Base-by-base conservation (phyloP, 2,113 vertebrate species). In the Entelurus aequoreus region DNA sequence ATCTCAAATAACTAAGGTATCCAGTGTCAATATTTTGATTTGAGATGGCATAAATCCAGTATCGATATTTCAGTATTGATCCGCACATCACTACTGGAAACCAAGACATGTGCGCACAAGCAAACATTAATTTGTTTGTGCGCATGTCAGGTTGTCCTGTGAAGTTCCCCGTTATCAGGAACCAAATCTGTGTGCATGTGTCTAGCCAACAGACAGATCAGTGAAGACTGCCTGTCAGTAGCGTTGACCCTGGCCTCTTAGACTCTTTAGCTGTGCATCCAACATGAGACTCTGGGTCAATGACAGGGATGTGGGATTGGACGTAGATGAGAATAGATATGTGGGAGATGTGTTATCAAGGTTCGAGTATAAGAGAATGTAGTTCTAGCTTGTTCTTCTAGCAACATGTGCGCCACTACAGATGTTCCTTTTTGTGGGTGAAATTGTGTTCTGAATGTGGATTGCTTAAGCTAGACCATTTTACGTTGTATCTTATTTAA, bases 211-310 rank as follows among this genome's bases (percentile, higher is more conserved):
- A 92, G 78, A 68, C 68, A 91, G 92, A 91, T 94, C 92, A 93
- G 80, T 56, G 91, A 92, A 91, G 92, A 92, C 90, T 92, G 90
- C 87, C 86, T 90, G 92, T 92, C 92, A 92, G 91, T 90, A 87
- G 82, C 85, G 88, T 71, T 88, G 89, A 90, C 91, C 91, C 90
- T 77, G 92, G 87, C 91, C 90, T 92, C 91, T 86, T 84, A 83
- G 88, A 80, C 87, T 69, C 48, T 87, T 90, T 87, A 76, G 87
- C 83, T 86, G 90, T 90, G 88, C 91, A 93, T 84, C 93, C 92
- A 95, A 93, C 94, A 90, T 92, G 90, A 90, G 87, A 84, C 19
- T 16, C 84, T 78, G 88, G 89, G 90, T 90, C 88, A 91, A 79
- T 66, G 79, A 79, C 70, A 59, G 65, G 60, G 50, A 54, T 48